These are phyloP conservation scores for Teleopsis dalmanni DNA, from an alignment of 1,140 invertebrate species.

Conservation along the genomic window DNA sequence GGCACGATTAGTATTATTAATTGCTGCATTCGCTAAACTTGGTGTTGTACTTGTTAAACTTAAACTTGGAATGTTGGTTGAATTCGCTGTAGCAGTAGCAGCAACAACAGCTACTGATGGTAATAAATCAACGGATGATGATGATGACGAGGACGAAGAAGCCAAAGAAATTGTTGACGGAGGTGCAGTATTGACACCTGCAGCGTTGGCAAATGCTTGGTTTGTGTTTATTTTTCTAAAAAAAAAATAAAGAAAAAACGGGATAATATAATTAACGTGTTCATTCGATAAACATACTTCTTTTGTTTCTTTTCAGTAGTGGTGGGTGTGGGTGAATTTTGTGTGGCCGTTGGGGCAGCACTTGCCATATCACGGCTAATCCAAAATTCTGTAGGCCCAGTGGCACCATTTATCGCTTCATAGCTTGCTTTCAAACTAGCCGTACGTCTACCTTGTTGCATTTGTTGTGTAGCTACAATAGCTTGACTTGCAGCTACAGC, in stretches of 20 bases:
- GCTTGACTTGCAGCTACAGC: constrained; percentile 92
- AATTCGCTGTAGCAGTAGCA: too few relatives aligned
- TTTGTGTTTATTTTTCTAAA: constrained; percentile 24
- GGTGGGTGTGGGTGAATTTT: neutral
- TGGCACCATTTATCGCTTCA: constrained; percentile 65
- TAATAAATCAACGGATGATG: constrained; percentile 26
- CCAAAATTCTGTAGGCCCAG: constrained; percentile 52
- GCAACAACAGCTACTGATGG: constrained; percentile 2
- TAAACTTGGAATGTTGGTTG: neutral
- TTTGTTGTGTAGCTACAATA: constrained; percentile 93
- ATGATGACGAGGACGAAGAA: constrained; percentile 25
- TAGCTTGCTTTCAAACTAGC: constrained; percentile 92
- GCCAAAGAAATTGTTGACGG: constrained; percentile 24
- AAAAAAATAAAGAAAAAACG: constrained; percentile 3
- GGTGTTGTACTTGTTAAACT: neutral
- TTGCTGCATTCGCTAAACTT: constrained; percentile 12
- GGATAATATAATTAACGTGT: neutral
- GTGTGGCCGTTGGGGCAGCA: constrained; percentile 11
- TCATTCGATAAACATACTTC: constrained; percentile 16
- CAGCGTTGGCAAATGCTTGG: neutral
- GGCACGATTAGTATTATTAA: constrained; percentile 24
- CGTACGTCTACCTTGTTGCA: constrained; percentile 88
- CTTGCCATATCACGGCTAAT: constrained; percentile 18
- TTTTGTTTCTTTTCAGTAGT: constrained; percentile 32
- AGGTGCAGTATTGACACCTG: neutral